Evolutionary conservation across 2,113 vertebrate species (phyloP).

Genomic region (Ammospiza nelsoni): DNA sequence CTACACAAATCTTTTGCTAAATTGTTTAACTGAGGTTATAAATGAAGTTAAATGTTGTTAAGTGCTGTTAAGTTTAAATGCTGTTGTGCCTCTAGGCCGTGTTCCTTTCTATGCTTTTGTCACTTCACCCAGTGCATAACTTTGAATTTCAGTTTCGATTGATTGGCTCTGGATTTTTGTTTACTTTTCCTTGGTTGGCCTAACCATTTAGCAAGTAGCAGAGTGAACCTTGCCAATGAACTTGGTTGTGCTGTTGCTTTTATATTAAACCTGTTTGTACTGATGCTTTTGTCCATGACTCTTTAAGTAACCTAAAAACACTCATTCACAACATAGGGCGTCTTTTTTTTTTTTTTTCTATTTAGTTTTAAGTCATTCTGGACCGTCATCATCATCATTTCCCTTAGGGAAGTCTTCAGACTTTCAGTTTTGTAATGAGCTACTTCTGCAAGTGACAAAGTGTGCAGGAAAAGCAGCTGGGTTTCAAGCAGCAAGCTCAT

Average conservation of each 20-base stretch:
- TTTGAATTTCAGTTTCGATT: background rate
- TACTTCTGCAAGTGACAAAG: background rate
- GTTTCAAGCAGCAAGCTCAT: background rate
- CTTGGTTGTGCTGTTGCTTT: accelerated
- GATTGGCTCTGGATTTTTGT: background rate
- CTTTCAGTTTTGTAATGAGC: background rate
- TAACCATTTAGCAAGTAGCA: background rate
- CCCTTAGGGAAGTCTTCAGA: background rate
- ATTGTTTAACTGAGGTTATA: background rate
- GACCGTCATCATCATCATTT: background rate
- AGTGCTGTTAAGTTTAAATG: background rate
- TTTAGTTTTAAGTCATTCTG: background rate
- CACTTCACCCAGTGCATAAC: background rate
- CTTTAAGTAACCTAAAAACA: background rate
- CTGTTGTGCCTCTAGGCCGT: accelerated
- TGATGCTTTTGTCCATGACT: background rate
- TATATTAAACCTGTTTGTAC: background rate
- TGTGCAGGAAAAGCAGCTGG: accelerated
- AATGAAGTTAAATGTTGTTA: background rate
- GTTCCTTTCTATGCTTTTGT: background rate
- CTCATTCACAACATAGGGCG: accelerated
- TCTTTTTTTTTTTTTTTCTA: background rate
- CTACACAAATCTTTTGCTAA: background rate
- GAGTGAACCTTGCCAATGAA: background rate
- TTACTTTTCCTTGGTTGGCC: background rate